These are phyloP conservation scores for Orthonyx spaldingii DNA, from an alignment of 2,113 vertebrate species.

Conservation along the genomic window DNA sequence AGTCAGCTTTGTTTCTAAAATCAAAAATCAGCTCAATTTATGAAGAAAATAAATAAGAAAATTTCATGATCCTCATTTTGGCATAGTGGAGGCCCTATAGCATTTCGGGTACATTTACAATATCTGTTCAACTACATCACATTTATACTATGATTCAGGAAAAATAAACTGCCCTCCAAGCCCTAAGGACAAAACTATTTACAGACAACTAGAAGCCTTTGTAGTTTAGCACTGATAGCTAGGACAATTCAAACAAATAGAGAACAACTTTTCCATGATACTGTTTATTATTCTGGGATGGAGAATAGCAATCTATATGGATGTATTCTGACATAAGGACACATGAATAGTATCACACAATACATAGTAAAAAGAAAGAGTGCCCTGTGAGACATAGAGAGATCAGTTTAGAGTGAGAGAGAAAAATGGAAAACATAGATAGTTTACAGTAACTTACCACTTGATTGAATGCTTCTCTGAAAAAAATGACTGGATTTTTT, in stretches of 20 bases:
- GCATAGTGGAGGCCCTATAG: background rate
- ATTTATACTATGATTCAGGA: conserved; percentile 55
- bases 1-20: background rate
- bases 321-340: background rate
- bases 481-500: background rate
- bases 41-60: background rate
- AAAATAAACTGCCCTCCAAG: conserved; percentile 41
- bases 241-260: conserved; percentile 30
- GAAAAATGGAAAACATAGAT: background rate
- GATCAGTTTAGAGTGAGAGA: background rate
- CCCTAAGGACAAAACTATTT: conserved; percentile 47
- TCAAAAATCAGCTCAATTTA: conserved; percentile 35
- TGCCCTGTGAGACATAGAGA: background rate
- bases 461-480: background rate
- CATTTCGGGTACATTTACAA: conserved; percentile 9
- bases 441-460: background rate
- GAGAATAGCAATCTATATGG: background rate
- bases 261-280: background rate
- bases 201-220: conserved; percentile 34
- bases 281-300: background rate
- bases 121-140: conserved; percentile 27
- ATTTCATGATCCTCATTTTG: conserved; percentile 12
- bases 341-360: background rate
- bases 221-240: background rate
- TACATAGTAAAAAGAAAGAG: background rate